A percentile compares a stretch with the other conserved stretches of the same genome.
These are phyloP conservation scores for Cephonodes hylas DNA, from an alignment of 2,888 invertebrate genomes.

Conservation along the genomic window DNA sequence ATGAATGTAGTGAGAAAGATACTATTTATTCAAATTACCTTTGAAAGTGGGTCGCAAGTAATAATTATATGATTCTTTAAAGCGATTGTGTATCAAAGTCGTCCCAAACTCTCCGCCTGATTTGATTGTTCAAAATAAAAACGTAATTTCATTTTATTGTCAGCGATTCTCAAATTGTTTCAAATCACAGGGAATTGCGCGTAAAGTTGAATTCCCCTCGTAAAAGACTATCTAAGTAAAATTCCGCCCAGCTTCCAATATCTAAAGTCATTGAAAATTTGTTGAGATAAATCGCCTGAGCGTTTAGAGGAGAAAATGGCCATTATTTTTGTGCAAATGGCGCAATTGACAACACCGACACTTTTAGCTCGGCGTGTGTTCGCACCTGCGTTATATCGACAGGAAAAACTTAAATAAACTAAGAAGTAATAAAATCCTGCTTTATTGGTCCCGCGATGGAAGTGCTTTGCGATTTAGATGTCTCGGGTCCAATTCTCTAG, in stretches of 20 bases:
- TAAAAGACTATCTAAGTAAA: slow-evolving; percentile 15
- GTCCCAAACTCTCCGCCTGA: neutral
- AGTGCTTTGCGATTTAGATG: too few relatives aligned
- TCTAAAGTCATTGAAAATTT: slow-evolving; percentile 32
- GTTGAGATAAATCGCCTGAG: slow-evolving; percentile 31
- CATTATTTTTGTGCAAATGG: slow-evolving; percentile 33
- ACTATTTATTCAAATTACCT: neutral
- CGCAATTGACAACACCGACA: slow-evolving; percentile 30
- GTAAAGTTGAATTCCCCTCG: slow-evolving; percentile 11
- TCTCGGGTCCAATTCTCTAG: too few relatives aligned
- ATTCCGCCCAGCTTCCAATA: slow-evolving; percentile 21
- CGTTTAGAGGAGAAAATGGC: slow-evolving; percentile 29
- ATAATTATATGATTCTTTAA: neutral
- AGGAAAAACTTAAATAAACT: neutral
- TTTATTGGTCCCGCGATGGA: too few relatives aligned
- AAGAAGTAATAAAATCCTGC: too few relatives aligned
- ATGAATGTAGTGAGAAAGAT: neutral
- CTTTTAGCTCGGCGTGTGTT: slow-evolving; percentile 26
- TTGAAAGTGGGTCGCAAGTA: neutral
- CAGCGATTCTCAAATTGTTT: slow-evolving; percentile 11
- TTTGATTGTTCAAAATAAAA: slow-evolving; percentile 11
- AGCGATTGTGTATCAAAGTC: neutral
- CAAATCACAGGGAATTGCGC: slow-evolving; percentile 7
- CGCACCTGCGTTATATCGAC: slow-evolving; percentile 2
- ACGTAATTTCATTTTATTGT: slow-evolving; percentile 14